A percentile compares a stretch with the other conserved stretches of the same genome.
Evolutionary conservation across 2,888 invertebrate genomes (phyloP).

Genomic region (Limnephilus rhombicus): DNA sequence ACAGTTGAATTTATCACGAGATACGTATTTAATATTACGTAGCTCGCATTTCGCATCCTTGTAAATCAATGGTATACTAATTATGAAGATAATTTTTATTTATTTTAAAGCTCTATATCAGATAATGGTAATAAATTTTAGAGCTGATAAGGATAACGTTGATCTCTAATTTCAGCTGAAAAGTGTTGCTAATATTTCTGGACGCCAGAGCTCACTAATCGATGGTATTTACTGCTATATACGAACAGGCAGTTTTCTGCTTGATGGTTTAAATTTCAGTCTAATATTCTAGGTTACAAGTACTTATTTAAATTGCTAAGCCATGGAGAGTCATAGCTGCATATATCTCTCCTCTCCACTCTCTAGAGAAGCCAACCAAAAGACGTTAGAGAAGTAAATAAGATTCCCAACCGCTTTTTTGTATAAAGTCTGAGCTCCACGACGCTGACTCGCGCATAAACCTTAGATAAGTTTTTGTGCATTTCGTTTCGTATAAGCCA

Average conservation of each 20-base stretch:
- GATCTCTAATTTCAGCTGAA: not conserved
- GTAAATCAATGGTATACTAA: too few species aligned
- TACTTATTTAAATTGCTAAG: not conserved
- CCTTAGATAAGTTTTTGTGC: slow-evolving; percentile 63
- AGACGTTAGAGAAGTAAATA: slow-evolving; percentile 8
- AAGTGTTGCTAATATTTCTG: not conserved
- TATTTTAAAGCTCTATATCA: not conserved
- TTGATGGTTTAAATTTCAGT: not conserved
- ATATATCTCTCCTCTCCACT: not conserved
- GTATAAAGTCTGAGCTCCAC: slow-evolving; percentile 40
- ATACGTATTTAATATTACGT: too few species aligned
- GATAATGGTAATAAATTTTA: not conserved
- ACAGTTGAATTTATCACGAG: too few species aligned
- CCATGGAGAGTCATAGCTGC: not conserved
- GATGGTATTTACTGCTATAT: not conserved
- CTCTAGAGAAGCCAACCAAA: slow-evolving; percentile 7
- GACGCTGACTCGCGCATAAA: slow-evolving; percentile 57
- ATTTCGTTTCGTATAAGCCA: slow-evolving; percentile 41
- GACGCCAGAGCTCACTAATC: not conserved
- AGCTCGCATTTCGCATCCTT: too few species aligned
- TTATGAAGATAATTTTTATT: too few species aligned
- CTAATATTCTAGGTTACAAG: not conserved
- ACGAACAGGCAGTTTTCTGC: not conserved
- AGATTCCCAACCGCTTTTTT: slow-evolving; percentile 26
- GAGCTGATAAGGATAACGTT: not conserved